Evolutionary conservation across 2,888 invertebrate genomes (phyloP).

Genomic region (Trichopria drosophilae): DNA sequence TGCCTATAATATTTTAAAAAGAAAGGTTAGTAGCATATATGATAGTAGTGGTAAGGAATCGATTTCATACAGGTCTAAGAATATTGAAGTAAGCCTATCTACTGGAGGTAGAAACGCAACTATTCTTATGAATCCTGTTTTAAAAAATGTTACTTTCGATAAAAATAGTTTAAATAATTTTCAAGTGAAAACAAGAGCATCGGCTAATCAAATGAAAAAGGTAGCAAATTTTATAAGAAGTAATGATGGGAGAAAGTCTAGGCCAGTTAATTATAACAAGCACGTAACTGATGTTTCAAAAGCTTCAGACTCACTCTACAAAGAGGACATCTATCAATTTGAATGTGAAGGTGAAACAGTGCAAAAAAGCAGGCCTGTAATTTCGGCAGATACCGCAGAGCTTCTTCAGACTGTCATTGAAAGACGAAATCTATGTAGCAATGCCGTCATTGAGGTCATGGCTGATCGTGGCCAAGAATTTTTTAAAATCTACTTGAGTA

Average conservation of each 20-base stretch:
- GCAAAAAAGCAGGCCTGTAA: slow-evolving; percentile 14
- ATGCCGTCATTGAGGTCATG: too few relatives aligned
- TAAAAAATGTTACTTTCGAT: slow-evolving; percentile 2
- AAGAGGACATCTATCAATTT: slow-evolving; percentile 10
- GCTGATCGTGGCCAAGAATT: too few relatives aligned
- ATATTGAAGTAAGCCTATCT: slow-evolving; percentile 3
- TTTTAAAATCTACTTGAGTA: too few relatives aligned
- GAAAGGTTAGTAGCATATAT: neutral
- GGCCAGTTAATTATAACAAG: slow-evolving; percentile 12
- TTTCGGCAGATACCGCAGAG: slow-evolving; percentile 9
- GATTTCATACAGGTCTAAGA: too few relatives aligned
- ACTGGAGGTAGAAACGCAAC: slow-evolving; percentile 4
- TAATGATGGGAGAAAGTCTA: slow-evolving; percentile 8
- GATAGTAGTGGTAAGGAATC: too few relatives aligned
- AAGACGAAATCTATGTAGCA: slow-evolving; percentile 9
- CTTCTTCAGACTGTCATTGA: slow-evolving; percentile 6
- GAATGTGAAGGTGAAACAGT: slow-evolving; percentile 10
- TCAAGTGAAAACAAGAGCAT: neutral
- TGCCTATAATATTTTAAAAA: too few relatives aligned
- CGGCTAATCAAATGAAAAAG: slow-evolving; percentile 14
- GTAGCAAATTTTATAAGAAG: slow-evolving; percentile 15
- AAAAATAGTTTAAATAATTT: slow-evolving; percentile 7
- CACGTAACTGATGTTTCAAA: slow-evolving; percentile 6
- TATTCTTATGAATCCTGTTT: slow-evolving; percentile 2
- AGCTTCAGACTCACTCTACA: slow-evolving; percentile 2